Percentiles rank a stretch among this genome's conserved stretches.
phyloP scores from a whole-genome alignment of 2,113 vertebrate species.

The Tapirus terrestris region DNA sequence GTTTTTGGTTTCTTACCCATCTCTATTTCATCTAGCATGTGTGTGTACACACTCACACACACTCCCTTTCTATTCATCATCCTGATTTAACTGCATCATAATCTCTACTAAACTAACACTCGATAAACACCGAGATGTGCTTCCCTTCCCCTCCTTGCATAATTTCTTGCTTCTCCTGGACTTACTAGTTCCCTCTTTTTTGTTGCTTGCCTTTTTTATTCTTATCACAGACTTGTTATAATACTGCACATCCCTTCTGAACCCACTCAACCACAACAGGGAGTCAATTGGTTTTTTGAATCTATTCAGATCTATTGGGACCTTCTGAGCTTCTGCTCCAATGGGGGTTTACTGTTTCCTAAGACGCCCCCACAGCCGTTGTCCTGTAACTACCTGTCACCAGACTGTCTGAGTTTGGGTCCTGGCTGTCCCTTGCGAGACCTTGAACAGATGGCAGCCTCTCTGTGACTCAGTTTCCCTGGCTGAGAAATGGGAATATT shows the following conservation, averaged over 20 bases:
- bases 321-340: background rate
- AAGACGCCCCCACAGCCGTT: background rate
- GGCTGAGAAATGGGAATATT: too few relatives aligned
- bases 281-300: too few relatives aligned
- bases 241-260: background rate
- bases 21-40: background rate
- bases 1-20: background rate
- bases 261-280: background rate
- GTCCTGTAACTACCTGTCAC: too few relatives aligned
- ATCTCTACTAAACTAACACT: background rate
- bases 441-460: too few relatives aligned
- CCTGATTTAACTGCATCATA: background rate
- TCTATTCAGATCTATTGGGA: too few relatives aligned
- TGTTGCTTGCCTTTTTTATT: background rate
- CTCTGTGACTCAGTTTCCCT: too few relatives aligned
- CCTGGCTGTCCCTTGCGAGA: too few relatives aligned
- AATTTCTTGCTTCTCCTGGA: too few relatives aligned
- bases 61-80: background rate
- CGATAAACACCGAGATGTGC: background rate
- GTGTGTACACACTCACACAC: background rate
- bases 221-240: background rate
- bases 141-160: too few relatives aligned
- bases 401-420: too few relatives aligned
- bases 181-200: background rate
- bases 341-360: background rate